Base-by-base conservation (phyloP, 2,888 invertebrate genomes). In the Aspidiotus destructor region DNA sequence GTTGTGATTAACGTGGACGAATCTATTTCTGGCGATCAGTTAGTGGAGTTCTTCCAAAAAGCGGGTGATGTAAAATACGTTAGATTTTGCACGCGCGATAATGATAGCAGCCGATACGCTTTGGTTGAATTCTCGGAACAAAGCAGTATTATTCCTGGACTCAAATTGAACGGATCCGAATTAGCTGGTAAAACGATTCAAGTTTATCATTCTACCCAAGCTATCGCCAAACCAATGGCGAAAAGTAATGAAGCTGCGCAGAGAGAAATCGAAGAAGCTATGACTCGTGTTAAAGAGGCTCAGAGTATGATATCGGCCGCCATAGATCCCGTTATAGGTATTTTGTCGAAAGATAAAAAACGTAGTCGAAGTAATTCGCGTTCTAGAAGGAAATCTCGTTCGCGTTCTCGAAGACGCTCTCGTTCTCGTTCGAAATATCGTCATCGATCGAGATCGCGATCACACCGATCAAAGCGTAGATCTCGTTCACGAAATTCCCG, bases 231-330 rank as follows among this genome's bases (percentile, higher is more conserved):
- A 75, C 96, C 96, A 0, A 93, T 93, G 77, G 90, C 93, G 0
- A 95, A 96, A 77, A 94, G 92, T 73, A 94, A 94, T 76, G 94
- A 95, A 77, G 94, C 93, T 1, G 95, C 95, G 0, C 92, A 95
- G 75, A 85, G 89, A 58, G 96, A 96, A 80, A 94, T 97, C 69
- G 95, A 96, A 77, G 95, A 95, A 77, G 96, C 95, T 0, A 95
- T 99, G 94, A 90, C 92, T 60, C 83, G 95, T 71, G 94, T 96
- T 0, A 94, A 94, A 76, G 96, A 97, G 79, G 95, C 95, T 0
- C 95, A 96, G 78, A 92, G 90, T 76, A 83, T 95, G 75, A 93
- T 97, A 72, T 91, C 93, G 0, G 95, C 94, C 9, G 92, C 93
- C 13, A 92, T 95, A 72, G 94, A 92, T 79, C 92, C 92, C 0